Evolutionary conservation across 2,113 vertebrate species (phyloP).

Genomic region (Hypomesus transpacificus): DNA sequence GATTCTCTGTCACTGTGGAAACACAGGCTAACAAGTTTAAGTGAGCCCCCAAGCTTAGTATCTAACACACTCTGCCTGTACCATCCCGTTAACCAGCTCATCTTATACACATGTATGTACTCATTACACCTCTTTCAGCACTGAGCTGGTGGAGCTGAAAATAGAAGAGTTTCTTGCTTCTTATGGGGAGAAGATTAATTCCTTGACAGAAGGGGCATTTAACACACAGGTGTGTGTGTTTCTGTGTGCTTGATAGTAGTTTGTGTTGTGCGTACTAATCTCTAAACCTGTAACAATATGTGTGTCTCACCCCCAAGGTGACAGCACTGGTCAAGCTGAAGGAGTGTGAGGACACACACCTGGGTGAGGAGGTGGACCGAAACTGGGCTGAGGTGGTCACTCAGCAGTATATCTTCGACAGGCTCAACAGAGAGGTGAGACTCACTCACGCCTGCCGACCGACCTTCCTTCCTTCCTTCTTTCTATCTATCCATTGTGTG

Average conservation of each 20-base stretch:
- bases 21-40: constrained; percentile 97
- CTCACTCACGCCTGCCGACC: constrained; percentile 2
- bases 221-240: constrained; percentile 68
- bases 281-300: background rate
- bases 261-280: background rate
- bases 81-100: background rate
- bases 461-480: background rate
- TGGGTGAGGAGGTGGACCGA: constrained; percentile 94
- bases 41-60: constrained; percentile 62
- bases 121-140: constrained; percentile 67
- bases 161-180: constrained; percentile 92
- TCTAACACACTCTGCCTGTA: constrained; percentile 31
- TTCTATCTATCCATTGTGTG: constrained; percentile 1
- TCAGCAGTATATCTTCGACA: constrained; percentile 92
- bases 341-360: constrained; percentile 93
- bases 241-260: background rate
- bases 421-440: constrained; percentile 86
- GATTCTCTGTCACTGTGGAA: constrained; percentile 94
- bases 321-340: constrained; percentile 94
- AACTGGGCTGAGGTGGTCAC: constrained; percentile 95
- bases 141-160: constrained; percentile 90
- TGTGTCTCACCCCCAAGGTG: constrained; percentile 69
- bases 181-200: constrained; percentile 83
- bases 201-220: constrained; percentile 87
- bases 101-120: constrained; percentile 2